These are phyloP conservation scores for Tiliacea citrago DNA, from an alignment of 2,888 invertebrate genomes.

Conservation along the genomic window DNA sequence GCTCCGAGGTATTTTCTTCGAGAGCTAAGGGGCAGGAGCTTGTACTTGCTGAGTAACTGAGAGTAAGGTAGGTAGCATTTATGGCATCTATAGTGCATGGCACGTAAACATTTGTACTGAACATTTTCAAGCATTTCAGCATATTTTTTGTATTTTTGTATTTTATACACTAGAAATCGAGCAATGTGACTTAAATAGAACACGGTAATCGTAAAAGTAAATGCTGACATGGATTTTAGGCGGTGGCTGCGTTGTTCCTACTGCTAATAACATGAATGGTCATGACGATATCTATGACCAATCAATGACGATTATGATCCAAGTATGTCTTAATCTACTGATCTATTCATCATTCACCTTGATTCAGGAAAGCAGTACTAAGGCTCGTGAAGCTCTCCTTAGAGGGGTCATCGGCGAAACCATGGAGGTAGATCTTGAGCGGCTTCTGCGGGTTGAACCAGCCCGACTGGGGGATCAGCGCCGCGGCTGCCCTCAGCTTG, in stretches of 20 bases:
- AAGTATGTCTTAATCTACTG: background rate
- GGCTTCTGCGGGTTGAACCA: conserved; percentile 39
- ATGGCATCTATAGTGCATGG: no score
- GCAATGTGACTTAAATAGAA: no score
- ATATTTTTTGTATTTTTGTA: no score
- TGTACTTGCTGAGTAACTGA: no score
- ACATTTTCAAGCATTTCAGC: no score
- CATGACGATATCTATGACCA: background rate
- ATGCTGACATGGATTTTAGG: background rate
- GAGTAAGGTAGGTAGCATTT: no score
- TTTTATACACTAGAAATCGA: no score
- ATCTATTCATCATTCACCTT: conserved; percentile 60
- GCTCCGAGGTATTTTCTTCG: no score
- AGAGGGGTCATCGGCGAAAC: conserved; percentile 67
- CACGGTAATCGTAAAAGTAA: no score
- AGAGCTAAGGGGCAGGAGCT: no score
- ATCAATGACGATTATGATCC: background rate
- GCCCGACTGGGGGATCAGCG: conserved; percentile 20
- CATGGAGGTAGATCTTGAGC: conserved; percentile 68
- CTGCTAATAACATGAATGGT: background rate
- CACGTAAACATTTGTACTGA: no score
- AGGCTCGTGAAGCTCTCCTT: conserved; percentile 59
- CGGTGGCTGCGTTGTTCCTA: background rate
- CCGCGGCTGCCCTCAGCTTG: conserved; percentile 42
- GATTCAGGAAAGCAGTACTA: conserved; percentile 65